Evolutionary conservation across 2,888 invertebrate genomes (phyloP).

Genomic region (Mesorhabditis sp.): DNA sequence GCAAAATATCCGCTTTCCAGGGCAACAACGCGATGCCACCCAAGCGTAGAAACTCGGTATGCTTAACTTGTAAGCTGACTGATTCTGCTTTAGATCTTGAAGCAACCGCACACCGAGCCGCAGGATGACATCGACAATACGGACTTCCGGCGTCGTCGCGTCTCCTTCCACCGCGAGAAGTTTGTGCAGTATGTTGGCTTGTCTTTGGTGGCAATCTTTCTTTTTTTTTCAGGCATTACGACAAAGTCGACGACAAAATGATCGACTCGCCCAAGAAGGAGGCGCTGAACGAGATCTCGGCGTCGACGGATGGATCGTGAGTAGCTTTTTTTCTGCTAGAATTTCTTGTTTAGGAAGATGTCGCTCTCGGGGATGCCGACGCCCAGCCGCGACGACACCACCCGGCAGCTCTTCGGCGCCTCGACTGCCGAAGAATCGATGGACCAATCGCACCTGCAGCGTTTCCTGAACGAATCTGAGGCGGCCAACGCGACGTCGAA

Average conservation of each 20-base stretch:
- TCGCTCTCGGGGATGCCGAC: neutral
- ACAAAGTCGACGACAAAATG: neutral
- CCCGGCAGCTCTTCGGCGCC: neutral
- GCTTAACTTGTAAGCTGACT: neutral
- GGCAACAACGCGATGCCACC: neutral
- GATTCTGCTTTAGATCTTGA: constrained; percentile 1
- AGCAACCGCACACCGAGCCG: neutral
- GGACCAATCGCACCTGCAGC: neutral
- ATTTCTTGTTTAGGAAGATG: constrained; percentile 3
- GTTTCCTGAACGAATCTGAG: no score
- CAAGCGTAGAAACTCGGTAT: neutral
- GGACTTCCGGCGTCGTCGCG: neutral
- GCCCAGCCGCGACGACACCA: neutral
- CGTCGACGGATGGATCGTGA: neutral
- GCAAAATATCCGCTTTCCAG: no score
- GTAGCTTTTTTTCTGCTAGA: neutral
- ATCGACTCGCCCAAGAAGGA: neutral
- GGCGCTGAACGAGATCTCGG: neutral
- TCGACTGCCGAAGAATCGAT: neutral
- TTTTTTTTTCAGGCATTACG: constrained; percentile 1
- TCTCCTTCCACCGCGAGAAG: neutral
- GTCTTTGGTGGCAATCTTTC: neutral
- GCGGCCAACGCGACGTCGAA: no score
- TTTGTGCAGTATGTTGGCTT: neutral
- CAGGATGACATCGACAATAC: neutral